Percentiles rank a stretch among this genome's conserved stretches.
phyloP scores from a whole-genome alignment of 2,888 invertebrate species.

The Frankliniella fusca region DNA sequence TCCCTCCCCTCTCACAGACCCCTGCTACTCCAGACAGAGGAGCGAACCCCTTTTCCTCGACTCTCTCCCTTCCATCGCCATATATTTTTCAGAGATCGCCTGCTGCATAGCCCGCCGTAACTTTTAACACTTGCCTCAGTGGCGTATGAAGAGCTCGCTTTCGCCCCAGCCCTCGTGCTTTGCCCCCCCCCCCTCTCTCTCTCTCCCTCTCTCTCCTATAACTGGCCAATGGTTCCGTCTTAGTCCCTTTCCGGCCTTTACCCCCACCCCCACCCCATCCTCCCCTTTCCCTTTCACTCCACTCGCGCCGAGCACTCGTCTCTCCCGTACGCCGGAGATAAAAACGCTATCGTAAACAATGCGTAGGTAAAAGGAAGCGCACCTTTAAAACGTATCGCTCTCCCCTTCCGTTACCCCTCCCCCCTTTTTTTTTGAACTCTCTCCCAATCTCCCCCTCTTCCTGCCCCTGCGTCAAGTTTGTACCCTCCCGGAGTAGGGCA shows the following conservation, averaged over 20 bases:
- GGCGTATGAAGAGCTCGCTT: too few species aligned
- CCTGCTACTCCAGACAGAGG: background rate
- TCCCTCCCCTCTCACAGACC: background rate
- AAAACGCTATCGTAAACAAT: conserved; percentile 22
- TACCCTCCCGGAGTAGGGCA: too few species aligned
- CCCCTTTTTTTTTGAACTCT: background rate
- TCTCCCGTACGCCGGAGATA: background rate
- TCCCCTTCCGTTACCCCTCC: background rate
- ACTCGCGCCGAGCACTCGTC: background rate
- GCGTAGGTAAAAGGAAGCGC: background rate
- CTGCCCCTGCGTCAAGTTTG: too few species aligned
- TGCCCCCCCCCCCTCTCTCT: too few species aligned
- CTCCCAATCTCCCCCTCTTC: background rate
- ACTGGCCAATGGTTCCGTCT: too few species aligned
- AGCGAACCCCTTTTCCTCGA: too few species aligned
- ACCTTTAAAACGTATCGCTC: conserved; percentile 5
- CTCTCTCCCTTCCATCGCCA: background rate
- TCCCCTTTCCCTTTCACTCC: background rate
- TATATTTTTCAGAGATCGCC: too few species aligned
- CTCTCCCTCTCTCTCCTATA: too few species aligned
- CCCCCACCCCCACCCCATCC: background rate
- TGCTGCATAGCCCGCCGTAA: too few species aligned
- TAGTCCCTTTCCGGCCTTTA: background rate
- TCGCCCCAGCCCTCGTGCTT: background rate
- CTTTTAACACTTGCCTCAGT: too few species aligned